Base-by-base conservation (phyloP, 2,113 vertebrate species). In the Phylloscopus whistleri region DNA sequence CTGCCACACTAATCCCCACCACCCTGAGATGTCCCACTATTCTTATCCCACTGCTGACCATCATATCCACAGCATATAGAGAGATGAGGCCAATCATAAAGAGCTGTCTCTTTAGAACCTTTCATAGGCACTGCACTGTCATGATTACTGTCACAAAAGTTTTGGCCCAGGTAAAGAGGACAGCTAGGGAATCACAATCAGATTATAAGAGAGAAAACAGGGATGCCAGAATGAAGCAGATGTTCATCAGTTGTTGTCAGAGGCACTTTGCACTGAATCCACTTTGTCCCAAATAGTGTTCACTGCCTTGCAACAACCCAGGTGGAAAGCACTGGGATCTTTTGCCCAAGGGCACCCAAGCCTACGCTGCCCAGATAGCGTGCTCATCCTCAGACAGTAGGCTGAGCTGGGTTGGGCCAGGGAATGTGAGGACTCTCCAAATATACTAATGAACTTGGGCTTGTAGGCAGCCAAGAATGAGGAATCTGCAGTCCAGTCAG, bases 221-320 rank as follows among this genome's bases (percentile, higher is more conserved):
- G 4, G 13, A 10, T 53, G 7, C 27, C 27, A 69, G 63, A 31
- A 67, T 72, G 49, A 60, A 85, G 49, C 26, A 75, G 13, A 48
- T 48, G 46, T 48, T 48, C 46, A 48, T 22, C 59, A 30, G 11
- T 30, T 13, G 56, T 72, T 74, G 17, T 87, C 56, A 89, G 73
- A 94, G 31, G 31, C 30, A 52, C 20, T 79, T 79, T 90, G 58
- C 37, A 70, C 55, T 55, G 46, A 85, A 62, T 87, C 15, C 70
- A 80, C 93, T 95, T 91, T 95, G 82, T 73, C 70, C 82, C 75
- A 87, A 9, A 91, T 88, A 83, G 39, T 51, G 20, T 58, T 87
- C 49, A 44, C 62, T 89, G 74, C 59, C 66, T 91, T 89, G 13
- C 49, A 91, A 35, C n/a, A 77, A 33, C 13, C 70, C 87, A 94